These are phyloP conservation scores for Tachuris rubrigastra DNA, from an alignment of 2,113 vertebrate genomes.

Conservation along the genomic window DNA sequence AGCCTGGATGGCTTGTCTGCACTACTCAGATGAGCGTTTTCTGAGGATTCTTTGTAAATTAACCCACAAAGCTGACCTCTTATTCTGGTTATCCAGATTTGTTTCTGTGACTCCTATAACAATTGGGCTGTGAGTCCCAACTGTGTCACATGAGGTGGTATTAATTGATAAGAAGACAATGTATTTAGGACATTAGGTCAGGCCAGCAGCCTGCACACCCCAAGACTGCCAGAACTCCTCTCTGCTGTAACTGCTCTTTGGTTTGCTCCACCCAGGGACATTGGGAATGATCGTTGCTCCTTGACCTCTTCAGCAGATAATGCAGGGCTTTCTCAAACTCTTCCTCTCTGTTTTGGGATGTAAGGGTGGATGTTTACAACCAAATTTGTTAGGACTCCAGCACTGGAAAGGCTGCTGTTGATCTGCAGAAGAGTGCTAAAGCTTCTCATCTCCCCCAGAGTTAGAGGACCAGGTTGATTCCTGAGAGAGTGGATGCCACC, in stretches of 20 bases:
- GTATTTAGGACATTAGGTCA: slow-evolving; percentile 26
- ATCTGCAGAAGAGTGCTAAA: neutral
- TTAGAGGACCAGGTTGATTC: fast-evolving
- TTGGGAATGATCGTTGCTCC: neutral
- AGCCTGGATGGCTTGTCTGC: neutral
- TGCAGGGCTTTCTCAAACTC: neutral
- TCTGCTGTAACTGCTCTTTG: neutral
- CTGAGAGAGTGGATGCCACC: neutral
- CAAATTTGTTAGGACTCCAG: neutral
- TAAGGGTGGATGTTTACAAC: neutral
- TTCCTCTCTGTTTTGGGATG: neutral
- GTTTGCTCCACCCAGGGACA: neutral
- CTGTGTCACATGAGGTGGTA: neutral
- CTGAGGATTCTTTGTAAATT: neutral
- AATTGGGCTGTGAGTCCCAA: neutral
- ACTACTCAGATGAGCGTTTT: neutral
- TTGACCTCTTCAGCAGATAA: neutral
- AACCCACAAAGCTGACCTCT: neutral
- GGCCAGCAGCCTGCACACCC: neutral
- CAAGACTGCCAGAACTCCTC: neutral
- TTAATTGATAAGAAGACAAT: neutral
- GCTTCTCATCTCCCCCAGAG: neutral
- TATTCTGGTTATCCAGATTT: neutral
- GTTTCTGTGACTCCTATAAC: neutral
- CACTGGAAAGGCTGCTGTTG: neutral